Evolutionary conservation across 2,797 vertebrate species (phyloP).

Genomic region (Danio albolineatus): DNA sequence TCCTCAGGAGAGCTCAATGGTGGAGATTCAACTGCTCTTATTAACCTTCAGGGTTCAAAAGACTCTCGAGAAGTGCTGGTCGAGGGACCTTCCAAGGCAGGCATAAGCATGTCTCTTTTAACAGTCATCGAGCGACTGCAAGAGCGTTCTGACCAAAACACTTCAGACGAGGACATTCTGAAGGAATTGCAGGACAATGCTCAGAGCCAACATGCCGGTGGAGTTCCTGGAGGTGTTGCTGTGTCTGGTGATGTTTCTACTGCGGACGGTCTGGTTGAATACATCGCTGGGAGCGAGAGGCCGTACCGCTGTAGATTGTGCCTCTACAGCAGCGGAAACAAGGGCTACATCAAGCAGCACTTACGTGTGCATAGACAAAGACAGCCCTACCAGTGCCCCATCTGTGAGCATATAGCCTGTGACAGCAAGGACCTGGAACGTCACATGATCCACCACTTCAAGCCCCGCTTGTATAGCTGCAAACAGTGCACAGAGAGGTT

Average conservation of each 20-base stretch:
- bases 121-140: conserved; percentile 94
- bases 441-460: conserved; percentile 98
- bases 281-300: conserved; percentile 83
- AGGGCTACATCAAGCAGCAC: conserved; percentile 97
- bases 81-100: conserved; percentile 86
- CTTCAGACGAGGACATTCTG: conserved; percentile 94
- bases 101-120: conserved; percentile 95
- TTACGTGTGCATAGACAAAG: conserved; percentile 92
- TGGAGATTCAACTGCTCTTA: conserved; percentile 72
- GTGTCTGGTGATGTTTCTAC: conserved; percentile 58
- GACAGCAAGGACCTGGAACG: conserved; percentile 91
- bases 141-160: conserved; percentile 95
- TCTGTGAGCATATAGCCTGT: conserved; percentile 92
- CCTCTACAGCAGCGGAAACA: conserved; percentile 92
- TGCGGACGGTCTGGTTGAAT: conserved; percentile 86
- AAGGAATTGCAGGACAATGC: conserved; percentile 95
- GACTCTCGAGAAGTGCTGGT: conserved; percentile 68
- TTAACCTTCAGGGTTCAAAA: conserved; percentile 71
- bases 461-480: conserved; percentile 91
- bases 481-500: conserved; percentile 89
- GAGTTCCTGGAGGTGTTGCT: not conserved
- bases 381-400: conserved; percentile 95
- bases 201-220: conserved; percentile 80
- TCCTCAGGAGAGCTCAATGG: conserved; percentile 68
- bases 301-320: conserved; percentile 94